A percentile compares a stretch with the other conserved stretches of the same genome.
phyloP scores from a whole-genome alignment of 2,797 vertebrate species.

The Falco naumanni region DNA sequence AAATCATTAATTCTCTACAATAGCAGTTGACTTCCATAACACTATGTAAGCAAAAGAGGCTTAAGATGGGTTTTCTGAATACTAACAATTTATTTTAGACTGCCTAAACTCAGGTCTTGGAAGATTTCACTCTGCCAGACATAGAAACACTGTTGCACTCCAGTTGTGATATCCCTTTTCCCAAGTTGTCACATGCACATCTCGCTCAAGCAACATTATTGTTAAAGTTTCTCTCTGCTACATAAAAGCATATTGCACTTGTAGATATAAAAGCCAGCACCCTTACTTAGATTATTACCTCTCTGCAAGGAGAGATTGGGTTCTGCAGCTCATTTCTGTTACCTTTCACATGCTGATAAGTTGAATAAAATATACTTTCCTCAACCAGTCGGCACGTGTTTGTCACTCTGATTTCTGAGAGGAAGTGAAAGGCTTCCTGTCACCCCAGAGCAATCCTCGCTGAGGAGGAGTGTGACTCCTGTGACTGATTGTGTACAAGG shows the following conservation, averaged over 20 bases:
- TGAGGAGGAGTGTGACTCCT: neutral
- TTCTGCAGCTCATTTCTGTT: neutral
- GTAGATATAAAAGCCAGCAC: neutral
- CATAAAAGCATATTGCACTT: too few relatives aligned
- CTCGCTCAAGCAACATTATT: too few relatives aligned
- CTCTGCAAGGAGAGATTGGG: neutral
- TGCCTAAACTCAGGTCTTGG: too few relatives aligned
- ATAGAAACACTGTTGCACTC: constrained; percentile 21
- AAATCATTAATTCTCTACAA: too few relatives aligned
- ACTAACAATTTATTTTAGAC: too few relatives aligned
- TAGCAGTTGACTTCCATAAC: too few relatives aligned
- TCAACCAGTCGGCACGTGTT: neutral
- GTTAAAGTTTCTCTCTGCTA: too few relatives aligned
- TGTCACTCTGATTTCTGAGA: constrained; percentile 19
- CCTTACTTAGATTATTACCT: neutral
- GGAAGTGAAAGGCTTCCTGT: neutral
- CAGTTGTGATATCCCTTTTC: neutral
- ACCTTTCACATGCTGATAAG: constrained; percentile 39
- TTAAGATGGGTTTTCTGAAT: too few relatives aligned
- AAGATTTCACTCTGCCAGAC: too few relatives aligned
- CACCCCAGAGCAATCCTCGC: neutral
- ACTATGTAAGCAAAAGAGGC: too few relatives aligned
- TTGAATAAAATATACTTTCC: constrained; percentile 52
- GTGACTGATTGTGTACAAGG: neutral
- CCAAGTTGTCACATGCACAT: too few relatives aligned